Evolutionary conservation across 2,888 invertebrate genomes (phyloP).

Genomic region (Germaria angustata): DNA sequence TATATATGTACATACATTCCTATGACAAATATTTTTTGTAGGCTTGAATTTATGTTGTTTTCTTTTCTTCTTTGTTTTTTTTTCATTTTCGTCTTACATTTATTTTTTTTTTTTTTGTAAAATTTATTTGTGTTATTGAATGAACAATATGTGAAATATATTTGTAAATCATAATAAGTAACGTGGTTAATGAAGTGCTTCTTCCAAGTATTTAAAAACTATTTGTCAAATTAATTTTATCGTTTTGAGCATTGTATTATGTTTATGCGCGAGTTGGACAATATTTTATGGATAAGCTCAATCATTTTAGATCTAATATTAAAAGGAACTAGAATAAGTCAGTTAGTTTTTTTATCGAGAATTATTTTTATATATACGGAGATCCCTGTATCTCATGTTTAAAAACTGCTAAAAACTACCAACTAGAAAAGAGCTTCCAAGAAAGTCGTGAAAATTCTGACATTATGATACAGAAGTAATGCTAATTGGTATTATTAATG

Average conservation of each 20-base stretch:
- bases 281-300: not conserved
- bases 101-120: not conserved
- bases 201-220: slow-evolving; percentile 10
- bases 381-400: too few species aligned
- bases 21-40: not conserved
- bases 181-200: slow-evolving; percentile 3
- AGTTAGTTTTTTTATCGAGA: too few species aligned
- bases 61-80: not conserved
- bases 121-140: slow-evolving; percentile 38
- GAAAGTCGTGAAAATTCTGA: too few species aligned
- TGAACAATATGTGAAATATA: slow-evolving; percentile 26
- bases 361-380: too few species aligned
- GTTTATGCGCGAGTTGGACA: slow-evolving; percentile 38
- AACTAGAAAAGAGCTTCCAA: too few species aligned
- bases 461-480: too few species aligned
- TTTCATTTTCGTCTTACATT: slow-evolving; percentile 51
- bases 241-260: slow-evolving; percentile 10
- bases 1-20: too few species aligned
- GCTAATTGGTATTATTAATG: too few species aligned
- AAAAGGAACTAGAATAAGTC: not conserved
- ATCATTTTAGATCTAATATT: not conserved
- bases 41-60: slow-evolving; percentile 1
- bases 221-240: slow-evolving; percentile 56
- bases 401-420: too few species aligned
- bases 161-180: slow-evolving; percentile 47